Evolutionary conservation across 2,113 vertebrate genomes (phyloP), one percentile per base, ranked within the genome.

Genomic region (Lagopus muta): DNA sequence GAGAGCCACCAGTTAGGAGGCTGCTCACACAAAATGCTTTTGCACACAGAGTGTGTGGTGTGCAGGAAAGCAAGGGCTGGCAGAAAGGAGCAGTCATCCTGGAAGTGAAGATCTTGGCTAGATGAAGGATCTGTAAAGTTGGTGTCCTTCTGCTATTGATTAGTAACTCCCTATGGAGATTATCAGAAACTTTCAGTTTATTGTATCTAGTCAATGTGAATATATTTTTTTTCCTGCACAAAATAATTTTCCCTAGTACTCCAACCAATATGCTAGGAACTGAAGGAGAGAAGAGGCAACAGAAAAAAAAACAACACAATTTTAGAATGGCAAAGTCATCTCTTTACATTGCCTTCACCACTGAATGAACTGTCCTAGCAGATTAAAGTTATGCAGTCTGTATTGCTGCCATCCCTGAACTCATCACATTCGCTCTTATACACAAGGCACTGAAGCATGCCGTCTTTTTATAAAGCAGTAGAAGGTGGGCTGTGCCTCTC

Each of bases 331-430:
- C 64, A 82, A 84, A 71, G 82, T 85, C 50, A 89, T 58, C 60
- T 55, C 42, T 93, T 79, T 55, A 92, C 87, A 77, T 82, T 32
- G 10, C 54, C 67, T 95, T 93, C 64, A 87, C 71, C 50, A 76
- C 64, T 93, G 87, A 96, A 77, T 71, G 87, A 93, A 58, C 92
- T 91, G 89, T 92, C 89, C 38, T 60, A 91, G 42, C 10, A 76
- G 54, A 94, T 91, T 96, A 94, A 93, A 95, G 50, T 91, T 89
- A 88, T 2, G 42, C 89, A 91, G 64, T 91, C 80, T 93, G 60
- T 80, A 85, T 27, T 91, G 67, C 75, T 94, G 91, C 82, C 91
- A 96, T 88, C 34, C 9, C 45, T 76, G 65, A 77, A 67, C 60
- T 89, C 64, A 74, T 93, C 7, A 8, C 78, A 80, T 92, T 96